Evolutionary conservation across 2,888 invertebrate genomes (phyloP).

Genomic region (Timandra comae): DNA sequence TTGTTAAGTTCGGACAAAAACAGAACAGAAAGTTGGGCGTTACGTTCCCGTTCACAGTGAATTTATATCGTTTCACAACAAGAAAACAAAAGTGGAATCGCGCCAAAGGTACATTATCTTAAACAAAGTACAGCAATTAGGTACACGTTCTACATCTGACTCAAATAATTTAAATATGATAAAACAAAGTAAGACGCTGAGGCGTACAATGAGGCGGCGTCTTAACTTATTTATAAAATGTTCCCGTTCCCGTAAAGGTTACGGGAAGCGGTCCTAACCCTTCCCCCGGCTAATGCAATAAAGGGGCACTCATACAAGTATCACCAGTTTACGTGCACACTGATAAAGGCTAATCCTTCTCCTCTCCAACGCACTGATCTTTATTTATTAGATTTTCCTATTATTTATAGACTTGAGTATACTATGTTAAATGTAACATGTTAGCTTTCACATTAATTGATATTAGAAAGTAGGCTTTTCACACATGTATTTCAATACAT

Average conservation of each 20-base stretch:
- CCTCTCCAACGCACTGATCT: constrained; percentile 49
- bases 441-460: too few species aligned
- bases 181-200: constrained; percentile 70
- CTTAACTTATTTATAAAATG: constrained; percentile 76
- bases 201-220: constrained; percentile 65
- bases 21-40: constrained; percentile 67
- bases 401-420: constrained; percentile 19
- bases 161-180: constrained; percentile 77
- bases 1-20: constrained; percentile 67
- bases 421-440: too few species aligned
- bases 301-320: constrained; percentile 75
- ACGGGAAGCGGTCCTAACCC: constrained; percentile 56
- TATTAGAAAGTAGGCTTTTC: too few species aligned
- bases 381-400: constrained; percentile 57
- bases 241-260: constrained; percentile 55
- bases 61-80: constrained; percentile 71
- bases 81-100: constrained; percentile 75
- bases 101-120: constrained; percentile 77
- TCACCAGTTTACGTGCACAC: constrained; percentile 62
- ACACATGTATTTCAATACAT: too few species aligned
- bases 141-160: constrained; percentile 77
- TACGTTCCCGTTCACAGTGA: constrained; percentile 52
- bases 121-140: constrained; percentile 76
- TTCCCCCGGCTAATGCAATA: constrained; percentile 71
- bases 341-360: constrained; percentile 71